Conservation (phyloP, 1,140 invertebrate genomes). For the Solen grandis region DNA sequence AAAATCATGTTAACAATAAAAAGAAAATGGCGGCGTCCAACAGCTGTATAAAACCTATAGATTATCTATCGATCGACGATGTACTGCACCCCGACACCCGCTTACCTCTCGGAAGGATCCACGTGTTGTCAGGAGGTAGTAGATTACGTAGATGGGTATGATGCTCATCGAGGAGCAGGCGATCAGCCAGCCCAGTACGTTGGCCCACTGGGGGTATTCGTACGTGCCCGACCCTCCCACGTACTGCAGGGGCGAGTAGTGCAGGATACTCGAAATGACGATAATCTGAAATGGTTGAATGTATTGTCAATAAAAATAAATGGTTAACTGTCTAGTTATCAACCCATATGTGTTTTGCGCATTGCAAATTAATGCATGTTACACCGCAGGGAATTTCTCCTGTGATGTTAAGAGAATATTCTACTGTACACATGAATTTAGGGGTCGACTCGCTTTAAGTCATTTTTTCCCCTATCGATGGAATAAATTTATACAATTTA, state of each 20-base stretch:
- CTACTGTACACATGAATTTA: no score
- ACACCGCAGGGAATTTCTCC: no score
- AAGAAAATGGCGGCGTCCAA: neutral
- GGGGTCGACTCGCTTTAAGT: no score
- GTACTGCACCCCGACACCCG: neutral
- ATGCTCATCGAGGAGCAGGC: conserved; percentile 94
- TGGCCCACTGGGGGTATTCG: conserved; percentile 94
- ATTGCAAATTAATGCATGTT: no score
- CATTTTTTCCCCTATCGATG: no score
- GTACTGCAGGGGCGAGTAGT: conserved; percentile 86
- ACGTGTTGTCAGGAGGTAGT: conserved; percentile 60
- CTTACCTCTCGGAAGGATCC: conserved; percentile 68
- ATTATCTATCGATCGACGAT: neutral
- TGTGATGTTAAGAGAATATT: no score
- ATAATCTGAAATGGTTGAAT: conserved; percentile 86
- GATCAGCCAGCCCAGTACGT: conserved; percentile 95
- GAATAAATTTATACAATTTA: no score
- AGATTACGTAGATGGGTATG: conserved; percentile 84
- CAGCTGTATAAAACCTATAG: neutral
- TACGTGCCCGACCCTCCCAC: conserved; percentile 83
- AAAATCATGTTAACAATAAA: no score
- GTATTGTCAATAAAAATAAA: no score
- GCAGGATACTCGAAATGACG: conserved; percentile 87
- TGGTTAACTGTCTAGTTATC: no score
- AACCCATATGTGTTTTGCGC: no score